These are phyloP conservation scores for Agrenia bidenticulata DNA, from an alignment of 2,888 invertebrate genomes.

Conservation along the genomic window DNA sequence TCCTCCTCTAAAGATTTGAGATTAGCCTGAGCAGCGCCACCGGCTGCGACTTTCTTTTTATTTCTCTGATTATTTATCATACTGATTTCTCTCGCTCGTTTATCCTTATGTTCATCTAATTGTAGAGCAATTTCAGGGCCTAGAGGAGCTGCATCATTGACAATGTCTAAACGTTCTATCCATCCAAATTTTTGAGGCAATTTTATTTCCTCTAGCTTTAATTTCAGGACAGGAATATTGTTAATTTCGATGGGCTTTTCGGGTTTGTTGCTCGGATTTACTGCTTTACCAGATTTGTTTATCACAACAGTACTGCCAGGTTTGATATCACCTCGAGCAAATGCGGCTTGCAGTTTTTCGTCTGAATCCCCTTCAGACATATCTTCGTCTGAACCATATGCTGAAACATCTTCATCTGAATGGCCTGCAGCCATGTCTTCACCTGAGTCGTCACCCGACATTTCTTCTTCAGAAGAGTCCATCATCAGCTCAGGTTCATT, in stretches of 20 bases:
- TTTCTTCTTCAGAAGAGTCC: too few species aligned
- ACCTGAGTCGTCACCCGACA: too few species aligned
- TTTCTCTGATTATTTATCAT: slow-evolving; percentile 67
- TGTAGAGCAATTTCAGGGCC: slow-evolving; percentile 83
- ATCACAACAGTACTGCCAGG: slow-evolving; percentile 73
- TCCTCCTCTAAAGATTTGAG: slow-evolving; percentile 68
- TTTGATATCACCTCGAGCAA: slow-evolving; percentile 78
- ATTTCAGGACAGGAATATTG: slow-evolving; percentile 35
- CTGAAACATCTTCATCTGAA: slow-evolving; percentile 22
- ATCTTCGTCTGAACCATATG: slow-evolving; percentile 22
- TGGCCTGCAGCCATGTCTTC: background rate
- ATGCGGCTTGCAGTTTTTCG: slow-evolving; percentile 75
- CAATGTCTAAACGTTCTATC: slow-evolving; percentile 80
- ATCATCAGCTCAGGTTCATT: too few species aligned
- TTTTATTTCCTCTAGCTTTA: slow-evolving; percentile 53
- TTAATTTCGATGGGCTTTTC: slow-evolving; percentile 33
- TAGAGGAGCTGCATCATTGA: slow-evolving; percentile 73
- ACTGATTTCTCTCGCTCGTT: slow-evolving; percentile 65
- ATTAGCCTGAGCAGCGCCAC: slow-evolving; percentile 17
- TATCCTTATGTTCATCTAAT: slow-evolving; percentile 72
- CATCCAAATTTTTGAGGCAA: slow-evolving; percentile 59
- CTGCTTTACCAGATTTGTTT: slow-evolving; percentile 60
- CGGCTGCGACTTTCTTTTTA: slow-evolving; percentile 26
- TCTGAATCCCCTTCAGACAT: slow-evolving; percentile 32
- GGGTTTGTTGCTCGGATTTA: slow-evolving; percentile 52